Evolutionary conservation across 1,140 invertebrate genomes (phyloP), one percentile per base, ranked within the genome.

Genomic region (Pissodes strobi): DNA sequence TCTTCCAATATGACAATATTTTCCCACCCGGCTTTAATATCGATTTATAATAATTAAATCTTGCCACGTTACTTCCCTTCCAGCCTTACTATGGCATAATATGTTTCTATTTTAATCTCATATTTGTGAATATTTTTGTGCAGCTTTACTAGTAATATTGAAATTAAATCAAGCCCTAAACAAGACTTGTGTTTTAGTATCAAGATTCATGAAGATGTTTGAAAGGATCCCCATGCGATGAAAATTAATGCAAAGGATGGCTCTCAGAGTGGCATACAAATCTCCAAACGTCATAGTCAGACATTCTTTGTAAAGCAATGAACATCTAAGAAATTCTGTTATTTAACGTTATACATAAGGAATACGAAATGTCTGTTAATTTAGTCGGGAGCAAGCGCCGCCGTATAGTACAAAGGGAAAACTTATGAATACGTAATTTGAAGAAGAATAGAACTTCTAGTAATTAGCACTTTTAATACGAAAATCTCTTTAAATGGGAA

Each of bases 371-470:
- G 27, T n/a, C 58, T 41, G 2, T 18, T 1, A 51, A 49, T 39
- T 61, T 61, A 61, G 27, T 38, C 9, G 12, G 15, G 48, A 61
- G 37, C 34, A 18, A 51, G 46, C 45, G 58, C 30, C 49, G 25
- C 48, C 45, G 38, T 39, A 25, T 38, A 17, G 22, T 21, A 61
- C 58, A 51, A 61, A 61, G 58, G 43, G 45, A 25, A 49, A 61
- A 61, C 58, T 61, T 61, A 61, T 61, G 58, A 61, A 61, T 61
- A 61, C 46, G n/a, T 61, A 61, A 61, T 61, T 49, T 27, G 27
- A n/a, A 25, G 21, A 61, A 61, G 58, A 61, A 51, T 38, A 38
- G 45, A 61, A 61, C n/a, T 61, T 61, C 58, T 61, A 51, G 27
- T 61, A 61, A 51, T 61, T 61, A 61, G 45, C 45, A 60, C 45